Conservation (phyloP, 2,888 invertebrate species). For the Meganola albula region DNA sequence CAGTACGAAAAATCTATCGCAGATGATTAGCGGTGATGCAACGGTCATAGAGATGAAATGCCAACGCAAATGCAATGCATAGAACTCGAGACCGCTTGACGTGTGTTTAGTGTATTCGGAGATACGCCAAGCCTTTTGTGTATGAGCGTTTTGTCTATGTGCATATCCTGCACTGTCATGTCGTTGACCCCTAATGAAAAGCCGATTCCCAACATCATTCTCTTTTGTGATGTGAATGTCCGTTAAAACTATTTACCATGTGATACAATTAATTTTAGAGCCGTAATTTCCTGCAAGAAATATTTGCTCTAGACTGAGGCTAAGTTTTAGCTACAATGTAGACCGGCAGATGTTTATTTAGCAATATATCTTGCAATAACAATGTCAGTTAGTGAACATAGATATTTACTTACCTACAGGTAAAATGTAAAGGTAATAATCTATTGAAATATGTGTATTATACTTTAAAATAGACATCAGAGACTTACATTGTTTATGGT, state of each 20-base stretch:
- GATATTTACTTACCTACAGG: too few species aligned
- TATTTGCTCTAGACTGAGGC: background rate
- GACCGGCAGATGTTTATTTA: background rate
- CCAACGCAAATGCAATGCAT: too few species aligned
- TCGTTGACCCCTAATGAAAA: conserved; percentile 60
- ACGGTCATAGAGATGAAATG: too few species aligned
- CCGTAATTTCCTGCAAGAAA: conserved; percentile 23
- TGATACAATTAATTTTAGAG: conserved; percentile 26
- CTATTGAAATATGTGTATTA: too few species aligned
- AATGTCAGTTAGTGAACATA: too few species aligned
- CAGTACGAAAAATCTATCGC: too few species aligned
- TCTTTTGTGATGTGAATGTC: conserved; percentile 49
- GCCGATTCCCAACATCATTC: conserved; percentile 48
- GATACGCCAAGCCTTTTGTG: conserved; percentile 48
- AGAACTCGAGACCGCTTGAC: too few species aligned
- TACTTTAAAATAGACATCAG: too few species aligned
- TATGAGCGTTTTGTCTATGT: conserved; percentile 59
- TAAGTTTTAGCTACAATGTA: background rate
- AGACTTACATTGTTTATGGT: too few species aligned
- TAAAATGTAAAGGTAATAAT: too few species aligned
- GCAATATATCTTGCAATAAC: too few species aligned
- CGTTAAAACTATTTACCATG: conserved; percentile 28
- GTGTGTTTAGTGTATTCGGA: conserved; percentile 28
- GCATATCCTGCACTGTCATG: conserved; percentile 65
- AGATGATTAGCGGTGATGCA: too few species aligned